Conservation (phyloP, 2,888 invertebrate species). For the Drosophila multiciliata region DNA sequence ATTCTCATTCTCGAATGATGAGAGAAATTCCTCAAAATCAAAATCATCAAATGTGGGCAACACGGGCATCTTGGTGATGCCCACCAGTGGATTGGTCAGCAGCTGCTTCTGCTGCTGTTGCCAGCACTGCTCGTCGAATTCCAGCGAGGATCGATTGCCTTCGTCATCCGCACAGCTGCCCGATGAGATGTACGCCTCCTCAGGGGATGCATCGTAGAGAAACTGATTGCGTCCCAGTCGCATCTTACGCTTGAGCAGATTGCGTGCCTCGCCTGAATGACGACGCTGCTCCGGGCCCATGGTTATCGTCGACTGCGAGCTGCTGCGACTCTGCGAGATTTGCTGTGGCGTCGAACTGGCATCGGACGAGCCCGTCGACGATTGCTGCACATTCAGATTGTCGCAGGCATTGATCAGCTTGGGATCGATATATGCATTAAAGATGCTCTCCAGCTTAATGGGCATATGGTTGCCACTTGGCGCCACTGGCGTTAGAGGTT, state of each 20-base stretch:
- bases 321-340: slow-evolving; percentile 60
- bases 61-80: slow-evolving; percentile 66
- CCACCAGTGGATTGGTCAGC: slow-evolving; percentile 55
- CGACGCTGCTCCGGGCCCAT: slow-evolving; percentile 58
- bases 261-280: slow-evolving; percentile 79
- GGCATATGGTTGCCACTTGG: slow-evolving; percentile 23
- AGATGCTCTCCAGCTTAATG: slow-evolving; percentile 72
- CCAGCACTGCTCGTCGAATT: slow-evolving; percentile 75
- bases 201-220: slow-evolving; percentile 84
- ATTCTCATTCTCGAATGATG: slow-evolving; percentile 87
- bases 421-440: slow-evolving; percentile 86
- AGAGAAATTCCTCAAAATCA: slow-evolving; percentile 89
- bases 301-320: slow-evolving; percentile 69
- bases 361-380: slow-evolving; percentile 63
- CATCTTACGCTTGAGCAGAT: slow-evolving; percentile 83
- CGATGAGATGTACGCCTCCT: slow-evolving; percentile 68
- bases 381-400: slow-evolving; percentile 87
- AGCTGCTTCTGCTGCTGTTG: slow-evolving; percentile 65
- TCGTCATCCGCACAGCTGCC: slow-evolving; percentile 82
- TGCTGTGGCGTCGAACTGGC: slow-evolving; percentile 70
- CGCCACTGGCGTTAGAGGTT: slow-evolving; percentile 3
- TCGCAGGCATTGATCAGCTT: slow-evolving; percentile 90
- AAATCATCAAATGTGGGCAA: slow-evolving; percentile 87
- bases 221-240: slow-evolving; percentile 85
- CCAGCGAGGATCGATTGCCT: slow-evolving; percentile 79